Percentiles rank a stretch among this genome's conserved stretches.
Evolutionary conservation across 2,888 invertebrate genomes (phyloP).

Genomic region (Cephus sareptanus): DNA sequence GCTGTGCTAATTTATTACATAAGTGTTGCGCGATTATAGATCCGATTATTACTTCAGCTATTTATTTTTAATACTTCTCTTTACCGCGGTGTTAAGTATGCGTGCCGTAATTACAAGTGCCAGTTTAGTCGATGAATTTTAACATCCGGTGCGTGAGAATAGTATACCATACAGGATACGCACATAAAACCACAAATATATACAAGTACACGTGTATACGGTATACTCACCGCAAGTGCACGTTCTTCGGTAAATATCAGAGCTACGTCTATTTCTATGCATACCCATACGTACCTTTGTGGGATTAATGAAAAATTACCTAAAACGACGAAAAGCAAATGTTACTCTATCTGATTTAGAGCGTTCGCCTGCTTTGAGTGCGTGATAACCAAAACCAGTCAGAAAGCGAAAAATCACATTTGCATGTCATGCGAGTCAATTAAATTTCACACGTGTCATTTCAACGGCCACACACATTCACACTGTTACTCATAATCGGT

Average conservation of each 20-base stretch:
- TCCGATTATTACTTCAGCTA: background rate
- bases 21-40: background rate
- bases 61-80: background rate
- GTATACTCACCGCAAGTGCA: background rate
- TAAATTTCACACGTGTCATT: background rate
- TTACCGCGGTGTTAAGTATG: background rate
- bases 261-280: background rate
- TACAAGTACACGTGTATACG: background rate
- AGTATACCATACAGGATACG: background rate
- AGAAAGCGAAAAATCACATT: background rate
- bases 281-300: background rate
- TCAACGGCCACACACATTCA: background rate
- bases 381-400: background rate
- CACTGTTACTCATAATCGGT: background rate
- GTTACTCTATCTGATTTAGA: background rate
- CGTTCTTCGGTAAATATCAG: background rate
- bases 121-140: background rate
- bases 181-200: background rate
- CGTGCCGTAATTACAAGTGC: background rate
- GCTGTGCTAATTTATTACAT: constrained; percentile 7
- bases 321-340: background rate
- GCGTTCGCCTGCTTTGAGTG: background rate
- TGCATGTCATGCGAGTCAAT: background rate
- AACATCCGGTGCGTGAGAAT: background rate
- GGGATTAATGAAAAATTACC: background rate